These are phyloP conservation scores for Sarcophilus harrisii DNA, from an alignment of 2,797 vertebrate species.

Conservation along the genomic window DNA sequence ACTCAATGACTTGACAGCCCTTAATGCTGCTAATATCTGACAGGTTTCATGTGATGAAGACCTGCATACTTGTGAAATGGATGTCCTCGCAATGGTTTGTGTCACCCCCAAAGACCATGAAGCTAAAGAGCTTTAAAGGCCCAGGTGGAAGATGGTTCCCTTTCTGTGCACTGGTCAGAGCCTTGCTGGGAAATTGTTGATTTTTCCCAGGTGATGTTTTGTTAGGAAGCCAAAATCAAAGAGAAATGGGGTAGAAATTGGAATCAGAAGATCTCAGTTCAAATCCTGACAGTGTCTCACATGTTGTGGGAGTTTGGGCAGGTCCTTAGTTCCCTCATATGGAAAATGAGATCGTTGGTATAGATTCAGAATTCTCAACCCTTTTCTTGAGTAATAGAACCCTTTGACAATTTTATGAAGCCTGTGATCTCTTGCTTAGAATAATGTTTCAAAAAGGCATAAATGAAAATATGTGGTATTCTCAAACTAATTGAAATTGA, in stretches of 20 bases:
- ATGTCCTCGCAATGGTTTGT: neutral
- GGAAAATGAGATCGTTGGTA: neutral
- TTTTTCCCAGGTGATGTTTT: neutral
- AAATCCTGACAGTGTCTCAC: neutral
- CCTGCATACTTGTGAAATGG: neutral
- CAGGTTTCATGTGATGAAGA: neutral
- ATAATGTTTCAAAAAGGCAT: neutral
- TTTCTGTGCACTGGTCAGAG: neutral
- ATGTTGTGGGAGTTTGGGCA: neutral
- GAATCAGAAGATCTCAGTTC: neutral
- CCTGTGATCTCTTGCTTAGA: neutral
- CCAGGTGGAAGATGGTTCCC: neutral
- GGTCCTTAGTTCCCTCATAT: neutral
- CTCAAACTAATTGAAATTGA: neutral
- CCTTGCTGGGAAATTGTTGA: neutral
- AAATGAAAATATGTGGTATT: neutral
- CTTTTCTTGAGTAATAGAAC: neutral
- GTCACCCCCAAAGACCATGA: neutral
- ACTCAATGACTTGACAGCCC: neutral
- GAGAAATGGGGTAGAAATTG: neutral
- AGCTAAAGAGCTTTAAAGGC: neutral
- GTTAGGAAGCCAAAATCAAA: neutral
- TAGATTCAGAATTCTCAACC: neutral
- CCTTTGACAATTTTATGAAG: neutral
- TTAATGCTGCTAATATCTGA: neutral